Evolutionary conservation across 2,888 invertebrate genomes (phyloP), one percentile per base, ranked within the genome.

Genomic region (Ligdia adustata): DNA sequence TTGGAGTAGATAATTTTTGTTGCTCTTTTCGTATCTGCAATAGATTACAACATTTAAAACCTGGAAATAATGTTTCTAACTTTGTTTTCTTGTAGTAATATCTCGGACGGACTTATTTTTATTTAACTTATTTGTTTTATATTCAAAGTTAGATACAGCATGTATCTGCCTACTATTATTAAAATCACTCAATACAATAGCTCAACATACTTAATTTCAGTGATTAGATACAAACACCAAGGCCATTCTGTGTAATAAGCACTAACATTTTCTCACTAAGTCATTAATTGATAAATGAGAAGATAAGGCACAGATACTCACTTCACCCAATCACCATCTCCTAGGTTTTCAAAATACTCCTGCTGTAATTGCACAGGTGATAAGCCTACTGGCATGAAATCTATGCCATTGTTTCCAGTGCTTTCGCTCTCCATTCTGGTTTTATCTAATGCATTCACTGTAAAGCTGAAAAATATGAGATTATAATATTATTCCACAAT

Each of bases 271-370:
- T 6, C 14, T 29, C n/a, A 11, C 11, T 3, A 41, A 18, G 4
- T 4, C 13, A 27, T 16, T 15, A 41, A 27, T 39, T 27, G 16
- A 11, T 33, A 43, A 28, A 4, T 26, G 14, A 22, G 2, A 22
- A 37, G 18, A 15, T 13, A 13, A 28, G 1, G 27, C 5, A 27
- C 7, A 11, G 2, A 16, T 80, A 81, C 87, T 77, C 64, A 90
- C 90, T 82, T 85, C 1, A 88, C 79, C 90, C 90, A 90, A 70
- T 92, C 92, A 59, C 91, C 85, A 51, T 92, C 91, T 1, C 91
- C 89, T 31, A 92, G 71, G 63, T 90, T 88, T 69, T 92, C 91
- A 65, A 82, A 91, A 78, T 92, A 92, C 48, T 91, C 81, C 61
- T 91, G 91, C 57, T 92, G 92, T 66, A 91, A 79, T 66, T 87